These are phyloP conservation scores for Euura saliciscinereae DNA, from an alignment of 1,140 invertebrate genomes.

Conservation along the genomic window DNA sequence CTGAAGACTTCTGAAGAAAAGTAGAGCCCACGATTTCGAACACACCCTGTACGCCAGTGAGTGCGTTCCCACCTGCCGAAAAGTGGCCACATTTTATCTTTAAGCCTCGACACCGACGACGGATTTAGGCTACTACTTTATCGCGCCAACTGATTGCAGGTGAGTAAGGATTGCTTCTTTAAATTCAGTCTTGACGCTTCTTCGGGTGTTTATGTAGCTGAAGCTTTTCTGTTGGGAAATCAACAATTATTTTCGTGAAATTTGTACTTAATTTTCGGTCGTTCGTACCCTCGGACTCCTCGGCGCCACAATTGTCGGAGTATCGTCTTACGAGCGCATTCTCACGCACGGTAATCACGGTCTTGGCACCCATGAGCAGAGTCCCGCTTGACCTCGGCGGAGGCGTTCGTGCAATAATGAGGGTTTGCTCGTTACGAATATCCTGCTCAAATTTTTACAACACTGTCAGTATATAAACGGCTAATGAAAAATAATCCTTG, in stretches of 20 bases:
- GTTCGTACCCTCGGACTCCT: slow-evolving; percentile 8
- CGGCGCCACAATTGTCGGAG: slow-evolving; percentile 12
- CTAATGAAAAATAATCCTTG: too few relatives aligned
- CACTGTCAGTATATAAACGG: too few relatives aligned
- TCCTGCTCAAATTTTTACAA: background rate
- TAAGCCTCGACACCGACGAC: too few relatives aligned
- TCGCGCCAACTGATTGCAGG: too few relatives aligned
- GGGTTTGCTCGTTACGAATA: slow-evolving; percentile 18
- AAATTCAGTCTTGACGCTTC: background rate
- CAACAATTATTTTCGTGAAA: background rate
- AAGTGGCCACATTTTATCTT: too few relatives aligned
- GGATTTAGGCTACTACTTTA: too few relatives aligned
- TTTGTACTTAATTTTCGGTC: slow-evolving; percentile 17
- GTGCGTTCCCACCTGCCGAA: too few relatives aligned
- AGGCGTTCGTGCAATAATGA: slow-evolving; percentile 37
- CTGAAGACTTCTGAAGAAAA: too few relatives aligned
- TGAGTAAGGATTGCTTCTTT: too few relatives aligned
- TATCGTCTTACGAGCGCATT: slow-evolving; percentile 22
- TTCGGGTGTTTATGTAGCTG: slow-evolving; percentile 17
- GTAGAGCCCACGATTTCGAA: too few relatives aligned
- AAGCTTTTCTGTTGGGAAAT: background rate
- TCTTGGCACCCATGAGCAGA: slow-evolving; percentile 40
- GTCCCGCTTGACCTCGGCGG: background rate
- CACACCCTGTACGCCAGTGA: too few relatives aligned
- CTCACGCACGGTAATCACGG: slow-evolving; percentile 38